A percentile compares a stretch with the other conserved stretches of the same genome.
phyloP scores from a whole-genome alignment of 2,113 vertebrate genomes.

The Amia ocellicauda region DNA sequence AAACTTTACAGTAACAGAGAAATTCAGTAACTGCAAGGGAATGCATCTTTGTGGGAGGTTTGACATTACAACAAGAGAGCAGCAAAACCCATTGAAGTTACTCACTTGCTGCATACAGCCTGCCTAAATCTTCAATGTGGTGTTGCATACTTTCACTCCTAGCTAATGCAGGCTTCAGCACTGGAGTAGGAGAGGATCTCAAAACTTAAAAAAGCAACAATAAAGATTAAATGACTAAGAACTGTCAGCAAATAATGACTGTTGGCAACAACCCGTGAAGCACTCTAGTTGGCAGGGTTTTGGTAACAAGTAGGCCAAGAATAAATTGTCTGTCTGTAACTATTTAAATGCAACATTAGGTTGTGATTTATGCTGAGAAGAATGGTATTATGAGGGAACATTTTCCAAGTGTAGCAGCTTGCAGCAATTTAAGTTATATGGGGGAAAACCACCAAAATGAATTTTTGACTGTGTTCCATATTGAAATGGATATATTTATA shows the following conservation, averaged over 20 bases:
- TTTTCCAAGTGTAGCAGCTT: constrained; percentile 62
- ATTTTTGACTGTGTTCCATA: constrained; percentile 60
- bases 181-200: constrained; percentile 35
- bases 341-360: constrained; percentile 61
- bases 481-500: constrained; percentile 56
- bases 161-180: constrained; percentile 44
- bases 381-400: constrained; percentile 53
- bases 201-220: constrained; percentile 35
- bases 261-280: constrained; percentile 50
- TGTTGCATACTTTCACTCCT: constrained; percentile 41
- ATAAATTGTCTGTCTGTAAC: constrained; percentile 71
- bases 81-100: background rate
- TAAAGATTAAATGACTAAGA: constrained; percentile 47
- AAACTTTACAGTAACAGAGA: too few relatives aligned
- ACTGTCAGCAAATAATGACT: constrained; percentile 57
- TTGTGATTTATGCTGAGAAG: constrained; percentile 59
- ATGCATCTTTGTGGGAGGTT: too few relatives aligned
- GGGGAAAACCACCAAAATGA: constrained; percentile 57
- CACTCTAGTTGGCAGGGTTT: constrained; percentile 41
- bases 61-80: too few relatives aligned
- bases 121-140: background rate
- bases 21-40: too few relatives aligned
- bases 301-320: constrained; percentile 50
- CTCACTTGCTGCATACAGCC: background rate
- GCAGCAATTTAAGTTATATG: constrained; percentile 65